These are phyloP conservation scores for Marisa cornuarietis DNA, from an alignment of 1,140 invertebrate species.

Conservation along the genomic window DNA sequence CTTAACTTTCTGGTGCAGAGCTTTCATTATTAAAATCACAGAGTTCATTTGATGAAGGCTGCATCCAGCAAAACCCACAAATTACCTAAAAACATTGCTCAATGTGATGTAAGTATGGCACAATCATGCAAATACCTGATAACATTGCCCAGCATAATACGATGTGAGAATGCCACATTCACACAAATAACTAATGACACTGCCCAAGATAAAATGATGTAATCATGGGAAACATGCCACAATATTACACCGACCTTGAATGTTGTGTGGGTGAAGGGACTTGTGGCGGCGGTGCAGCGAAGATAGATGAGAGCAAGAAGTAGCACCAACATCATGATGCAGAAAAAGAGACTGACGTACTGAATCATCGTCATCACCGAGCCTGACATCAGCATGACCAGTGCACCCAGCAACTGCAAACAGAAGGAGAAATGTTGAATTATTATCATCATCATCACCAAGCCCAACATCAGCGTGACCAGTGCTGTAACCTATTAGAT, in stretches of 20 bases:
- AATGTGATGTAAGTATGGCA: no score
- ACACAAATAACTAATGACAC: no score
- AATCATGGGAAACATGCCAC: background rate
- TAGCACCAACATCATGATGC: slow-evolving; percentile 88
- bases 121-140: no score
- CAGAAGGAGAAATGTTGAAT: slow-evolving; percentile 79
- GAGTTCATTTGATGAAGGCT: no score
- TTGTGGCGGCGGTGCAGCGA: slow-evolving; percentile 71
- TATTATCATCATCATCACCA: slow-evolving; percentile 86
- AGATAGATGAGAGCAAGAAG: slow-evolving; percentile 82
- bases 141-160: no score
- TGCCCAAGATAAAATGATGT: no score
- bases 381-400: slow-evolving; percentile 50
- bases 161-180: no score
- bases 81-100: no score
- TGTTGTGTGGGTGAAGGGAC: slow-evolving; percentile 79
- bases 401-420: slow-evolving; percentile 2
- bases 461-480: slow-evolving; percentile 59
- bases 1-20: no score
- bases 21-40: no score
- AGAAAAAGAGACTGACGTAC: slow-evolving; percentile 90
- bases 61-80: no score
- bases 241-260: slow-evolving; percentile 80
- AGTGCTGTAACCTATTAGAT: background rate
- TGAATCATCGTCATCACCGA: slow-evolving; percentile 89